These are phyloP conservation scores for Electrona antarctica DNA, from an alignment of 2,113 vertebrate genomes.

Conservation along the genomic window DNA sequence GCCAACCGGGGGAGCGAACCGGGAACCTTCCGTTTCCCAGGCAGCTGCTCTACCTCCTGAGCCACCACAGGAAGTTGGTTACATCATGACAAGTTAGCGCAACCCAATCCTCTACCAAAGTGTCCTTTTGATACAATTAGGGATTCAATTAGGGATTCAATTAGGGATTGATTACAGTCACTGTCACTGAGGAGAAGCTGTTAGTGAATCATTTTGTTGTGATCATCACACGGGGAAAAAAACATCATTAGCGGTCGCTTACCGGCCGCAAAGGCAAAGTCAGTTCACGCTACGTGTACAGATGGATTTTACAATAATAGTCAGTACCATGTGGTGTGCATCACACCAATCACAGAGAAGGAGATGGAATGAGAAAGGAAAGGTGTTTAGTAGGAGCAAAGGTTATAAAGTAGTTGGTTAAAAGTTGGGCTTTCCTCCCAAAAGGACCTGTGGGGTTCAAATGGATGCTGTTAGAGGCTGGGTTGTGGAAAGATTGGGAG, in stretches of 20 bases:
- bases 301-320: conserved; percentile 24
- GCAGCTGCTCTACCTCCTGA: too few species aligned
- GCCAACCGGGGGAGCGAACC: too few species aligned
- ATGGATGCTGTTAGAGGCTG: conserved; percentile 29
- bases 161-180: conserved; percentile 7
- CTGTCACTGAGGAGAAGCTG: not conserved
- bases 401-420: conserved; percentile 29
- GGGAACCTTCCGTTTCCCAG: too few species aligned
- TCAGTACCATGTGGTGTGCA: conserved; percentile 16
- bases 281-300: not conserved
- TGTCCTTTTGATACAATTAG: too few species aligned
- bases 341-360: not conserved
- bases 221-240: conserved; percentile 18
- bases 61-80: too few species aligned
- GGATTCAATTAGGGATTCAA: too few species aligned
- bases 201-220: conserved; percentile 26
- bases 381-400: conserved; percentile 28
- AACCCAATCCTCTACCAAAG: too few species aligned
- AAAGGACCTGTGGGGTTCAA: conserved; percentile 42
- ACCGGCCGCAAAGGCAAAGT: not conserved
- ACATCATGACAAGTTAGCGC: too few species aligned
- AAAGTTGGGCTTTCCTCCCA: conserved; percentile 7
- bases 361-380: not conserved
- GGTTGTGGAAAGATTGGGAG: conserved; percentile 9
- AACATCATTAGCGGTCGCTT: not conserved